Base-by-base conservation (phyloP, 2,113 vertebrate species). In the Crotalus horridus region DNA sequence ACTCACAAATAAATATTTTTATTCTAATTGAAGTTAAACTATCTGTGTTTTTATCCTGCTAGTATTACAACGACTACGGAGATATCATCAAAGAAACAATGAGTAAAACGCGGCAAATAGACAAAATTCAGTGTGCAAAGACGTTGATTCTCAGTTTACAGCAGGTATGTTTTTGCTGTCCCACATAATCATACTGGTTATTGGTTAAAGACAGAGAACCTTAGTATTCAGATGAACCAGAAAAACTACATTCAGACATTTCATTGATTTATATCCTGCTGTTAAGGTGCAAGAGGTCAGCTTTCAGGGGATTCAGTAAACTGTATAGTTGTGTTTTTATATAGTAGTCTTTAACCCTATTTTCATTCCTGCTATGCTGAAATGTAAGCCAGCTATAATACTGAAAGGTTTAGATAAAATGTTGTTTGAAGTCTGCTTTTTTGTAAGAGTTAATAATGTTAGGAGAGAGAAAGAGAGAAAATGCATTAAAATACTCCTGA, bases 81-180 rank as follows among this genome's bases (percentile, higher is more conserved):
- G 99, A 99, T 96, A 99, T 99, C 96, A 99, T 99, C 97, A 99
- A 99, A 97, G 99, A 99, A 98, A 99, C 99, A 0, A 99, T 99
- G 99, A 99, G 99, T 97, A 99, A 99, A 97, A 99, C 99, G 81
- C 98, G 99, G 94, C 99, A 99, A 96, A 99, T 99, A 89, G 99
- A 99, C 96, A 99, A 99, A 98, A 99, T 99, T 96, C 99, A 99
- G 85, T 99, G 99, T 98, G 99, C 99, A 96, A 99, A 99, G 97
- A 99, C 99, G 0, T 98, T 99, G 95, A 99, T 99, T 97, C 98
- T 99, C 97, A 99, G 99, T 97, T 98, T 99, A 96, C 99, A 99
- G 96, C 99, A 99, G 99, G 99, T 99, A 97, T 96, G 98, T 85
- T 61, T 43, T 64, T 3, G 0, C 51, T 58, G 13, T 24, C 59